Conservation (phyloP, 2,797 vertebrate species). For the Selene dorsalis region DNA sequence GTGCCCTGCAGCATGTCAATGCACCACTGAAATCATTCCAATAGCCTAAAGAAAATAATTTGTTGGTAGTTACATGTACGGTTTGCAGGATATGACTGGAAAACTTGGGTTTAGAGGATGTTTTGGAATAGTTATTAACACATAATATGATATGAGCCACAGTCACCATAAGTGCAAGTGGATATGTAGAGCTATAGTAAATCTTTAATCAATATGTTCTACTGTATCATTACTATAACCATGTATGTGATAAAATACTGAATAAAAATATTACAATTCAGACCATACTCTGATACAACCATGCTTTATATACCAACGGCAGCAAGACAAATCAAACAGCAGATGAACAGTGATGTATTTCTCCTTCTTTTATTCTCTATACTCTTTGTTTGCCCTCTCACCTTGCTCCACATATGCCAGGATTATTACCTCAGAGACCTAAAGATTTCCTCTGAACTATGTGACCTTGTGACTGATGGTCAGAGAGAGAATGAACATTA, state of each 20-base stretch:
- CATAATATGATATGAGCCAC: not conserved
- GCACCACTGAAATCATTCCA: constrained; percentile 72
- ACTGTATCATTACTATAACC: not conserved
- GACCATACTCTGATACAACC: not conserved
- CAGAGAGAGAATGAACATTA: constrained; percentile 26
- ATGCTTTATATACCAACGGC: not conserved
- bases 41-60: constrained; percentile 42
- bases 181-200: not conserved
- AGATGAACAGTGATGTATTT: constrained; percentile 55
- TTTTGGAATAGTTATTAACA: not conserved
- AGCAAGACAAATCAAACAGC: not conserved
- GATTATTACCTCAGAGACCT: constrained; percentile 8
- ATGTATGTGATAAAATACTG: not conserved
- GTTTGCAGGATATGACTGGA: not conserved
- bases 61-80: not conserved
- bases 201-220: not conserved
- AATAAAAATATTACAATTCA: not conserved
- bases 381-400: not conserved
- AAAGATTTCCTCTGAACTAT: constrained; percentile 33
- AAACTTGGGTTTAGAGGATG: not conserved
- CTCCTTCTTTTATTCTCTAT: not conserved
- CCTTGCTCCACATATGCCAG: not conserved
- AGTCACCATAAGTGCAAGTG: not conserved
- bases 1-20: constrained; percentile 78
- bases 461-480: constrained; percentile 26